A percentile compares a stretch with the other conserved stretches of the same genome.
Evolutionary conservation across 2,797 vertebrate genomes (phyloP).

Genomic region (Glossophaga mutica): DNA sequence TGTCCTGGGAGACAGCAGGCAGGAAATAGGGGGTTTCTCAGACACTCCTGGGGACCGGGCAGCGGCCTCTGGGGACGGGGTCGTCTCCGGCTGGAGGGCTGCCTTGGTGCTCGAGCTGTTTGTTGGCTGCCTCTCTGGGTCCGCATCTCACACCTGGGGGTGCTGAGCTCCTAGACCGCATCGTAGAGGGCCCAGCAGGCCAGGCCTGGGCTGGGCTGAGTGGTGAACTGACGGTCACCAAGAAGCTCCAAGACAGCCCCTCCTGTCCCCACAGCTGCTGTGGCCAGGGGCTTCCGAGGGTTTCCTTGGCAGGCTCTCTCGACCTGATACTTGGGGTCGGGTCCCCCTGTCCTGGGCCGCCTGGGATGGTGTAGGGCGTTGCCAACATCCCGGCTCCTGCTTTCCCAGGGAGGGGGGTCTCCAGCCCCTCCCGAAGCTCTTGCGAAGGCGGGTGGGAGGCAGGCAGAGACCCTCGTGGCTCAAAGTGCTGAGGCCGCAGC

Average conservation of each 20-base stretch:
- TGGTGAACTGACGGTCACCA: background rate
- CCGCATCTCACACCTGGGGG: background rate
- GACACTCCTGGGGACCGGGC: background rate
- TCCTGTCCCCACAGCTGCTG: fast-evolving
- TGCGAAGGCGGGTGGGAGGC: constrained; percentile 48
- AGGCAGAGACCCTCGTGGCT: constrained; percentile 50
- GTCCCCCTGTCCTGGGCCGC: fast-evolving
- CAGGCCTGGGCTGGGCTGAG: background rate
- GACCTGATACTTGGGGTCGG: fast-evolving
- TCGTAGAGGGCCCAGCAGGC: too few relatives aligned
- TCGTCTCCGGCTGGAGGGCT: fast-evolving
- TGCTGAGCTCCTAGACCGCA: background rate
- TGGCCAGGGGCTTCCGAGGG: fast-evolving
- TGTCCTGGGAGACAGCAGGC: background rate
- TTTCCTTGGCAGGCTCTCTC: background rate
- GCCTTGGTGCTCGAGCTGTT: fast-evolving
- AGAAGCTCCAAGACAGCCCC: background rate
- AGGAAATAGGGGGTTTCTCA: background rate
- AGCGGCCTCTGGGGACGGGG: background rate
- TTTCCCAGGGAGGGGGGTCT: background rate
- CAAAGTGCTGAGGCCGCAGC: constrained; percentile 51
- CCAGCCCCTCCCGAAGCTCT: background rate
- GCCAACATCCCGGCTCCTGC: too few relatives aligned
- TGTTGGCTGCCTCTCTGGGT: background rate
- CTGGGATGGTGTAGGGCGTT: fast-evolving